Evolutionary conservation across 2,888 invertebrate genomes (phyloP).

Genomic region (Drosophila kambysellisi): DNA sequence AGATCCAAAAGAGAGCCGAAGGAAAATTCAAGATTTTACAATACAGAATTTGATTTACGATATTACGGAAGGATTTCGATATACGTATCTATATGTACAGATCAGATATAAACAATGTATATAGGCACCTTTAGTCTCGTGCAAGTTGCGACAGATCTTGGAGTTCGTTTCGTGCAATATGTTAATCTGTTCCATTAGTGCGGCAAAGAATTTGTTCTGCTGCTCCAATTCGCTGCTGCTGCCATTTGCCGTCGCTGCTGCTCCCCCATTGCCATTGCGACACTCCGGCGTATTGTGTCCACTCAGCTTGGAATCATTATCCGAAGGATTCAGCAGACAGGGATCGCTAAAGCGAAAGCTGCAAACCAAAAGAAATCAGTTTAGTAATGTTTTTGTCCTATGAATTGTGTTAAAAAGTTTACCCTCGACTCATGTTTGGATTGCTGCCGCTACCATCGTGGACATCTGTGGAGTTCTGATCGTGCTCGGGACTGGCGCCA

Average conservation of each 20-base stretch:
- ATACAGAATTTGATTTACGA: conserved; percentile 25
- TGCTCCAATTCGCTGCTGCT: conserved; percentile 78
- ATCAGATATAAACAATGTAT: not conserved
- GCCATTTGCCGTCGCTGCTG: conserved; percentile 46
- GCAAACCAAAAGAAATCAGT: not conserved
- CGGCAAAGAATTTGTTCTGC: conserved; percentile 84
- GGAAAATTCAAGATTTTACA: conserved; percentile 4
- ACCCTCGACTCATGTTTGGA: conserved; percentile 84
- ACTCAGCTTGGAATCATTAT: conserved; percentile 84
- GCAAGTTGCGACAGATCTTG: conserved; percentile 90
- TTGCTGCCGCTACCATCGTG: conserved; percentile 83
- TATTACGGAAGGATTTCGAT: conserved; percentile 22
- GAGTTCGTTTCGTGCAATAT: conserved; percentile 90
- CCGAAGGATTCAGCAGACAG: conserved; percentile 84
- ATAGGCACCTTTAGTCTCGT: conserved; percentile 89
- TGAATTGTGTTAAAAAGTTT: conserved; percentile 4
- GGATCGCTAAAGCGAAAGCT: conserved; percentile 85
- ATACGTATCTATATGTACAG: not conserved
- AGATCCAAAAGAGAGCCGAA: conserved; percentile 23
- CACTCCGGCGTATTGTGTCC: conserved; percentile 84
- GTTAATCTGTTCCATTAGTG: conserved; percentile 90
- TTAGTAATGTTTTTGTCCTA: not conserved
- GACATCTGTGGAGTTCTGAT: conserved; percentile 83
- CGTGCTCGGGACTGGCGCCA: conserved; percentile 77
- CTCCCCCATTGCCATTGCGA: conserved; percentile 67